Base-by-base conservation (phyloP, 2,888 invertebrate species). In the Heliconius ethilla region DNA sequence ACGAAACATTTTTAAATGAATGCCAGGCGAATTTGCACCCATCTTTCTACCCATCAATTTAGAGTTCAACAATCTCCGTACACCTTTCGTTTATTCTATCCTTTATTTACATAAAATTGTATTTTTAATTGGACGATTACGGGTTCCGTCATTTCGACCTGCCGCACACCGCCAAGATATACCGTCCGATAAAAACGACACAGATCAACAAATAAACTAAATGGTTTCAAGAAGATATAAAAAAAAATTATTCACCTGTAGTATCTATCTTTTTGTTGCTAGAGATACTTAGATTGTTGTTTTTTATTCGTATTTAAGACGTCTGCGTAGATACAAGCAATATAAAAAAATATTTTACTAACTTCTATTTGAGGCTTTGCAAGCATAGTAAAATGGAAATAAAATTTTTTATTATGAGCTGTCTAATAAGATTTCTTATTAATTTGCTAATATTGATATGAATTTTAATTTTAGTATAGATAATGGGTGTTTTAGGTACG, bases 101-200 rank as follows among this genome's bases (percentile, higher is more conserved):
- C 63, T 74, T 79, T 77, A 92, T 93, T 93, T 91, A 89, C 91
- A 93, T 93, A 90, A 90, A 92, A 92, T 90, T 90, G 86, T 88
- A 88, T 86, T 86, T 90, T 90, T 92, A 94, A 94, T 93, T 93
- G 92, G 93, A 90, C 92, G 91, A 93, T 94, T 93, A 93, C 91
- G 91, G 87, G 90, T 88, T 89, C 89, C 87, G 88, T 89, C 90
- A 86, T 79, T 83, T 86, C 76, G 81, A 77, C 77, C 76, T 72
- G 70, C 51, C 72, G 65, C 72, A 76, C 65, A 70, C 76, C 45
- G 77, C 72, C 62, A 55, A 77, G 77, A 77, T 77, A 69, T 74
- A 78, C 75, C 70, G 59, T 69, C 74, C 76, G 76, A 78, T 75
- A 78, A 75, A 69, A 55, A 70, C 22, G 29, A 40, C 62, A 76